Evolutionary conservation across 2,888 invertebrate species (phyloP), one percentile per base, ranked within the genome.

Genomic region (Mantis religiosa): DNA sequence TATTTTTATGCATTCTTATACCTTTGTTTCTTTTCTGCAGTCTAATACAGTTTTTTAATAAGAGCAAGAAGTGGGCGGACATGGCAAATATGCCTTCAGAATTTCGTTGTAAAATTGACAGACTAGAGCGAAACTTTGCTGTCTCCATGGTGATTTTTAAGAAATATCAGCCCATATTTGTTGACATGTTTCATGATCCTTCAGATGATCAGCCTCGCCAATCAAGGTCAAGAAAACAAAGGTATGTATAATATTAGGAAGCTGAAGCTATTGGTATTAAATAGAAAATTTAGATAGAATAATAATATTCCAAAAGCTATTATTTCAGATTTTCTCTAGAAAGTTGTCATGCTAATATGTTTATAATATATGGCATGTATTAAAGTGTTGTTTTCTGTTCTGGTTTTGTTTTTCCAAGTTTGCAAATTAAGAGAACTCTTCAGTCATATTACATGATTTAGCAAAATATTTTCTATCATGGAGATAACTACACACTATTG

Each of bases 121-220:
- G 96, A 90, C 93, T 99, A 89, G 97, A 99, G 92, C 95, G 97
- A 89, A 98, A 98, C 92, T 99, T 99, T 94, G 97, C 97, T 87
- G 98, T 99, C 2, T 98, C 99, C 1, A 97, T 97, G 91, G 97
- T 98, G n/a, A 96, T 99, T 88, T 99, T 98, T 93, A 97, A 98
- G 92, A 98, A 98, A 92, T 99, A 97, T 93, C 96, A 97, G 91
- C 97, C 97, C 9, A 97, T 99, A 88, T 99, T 98, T 92, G 95
- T 95, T 89, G 96, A 97, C 92, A 96, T 99, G 90, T 99, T 99
- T 93, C 94, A 96, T 91, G 96, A 96, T 89, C 96, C 97, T 8
- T 94, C 94, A 90, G 95, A 95, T 71, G 95, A 95, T 88, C 92
- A 92, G 71, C 93, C 93, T 89, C 95, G 94, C 92, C 95, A 92